A percentile compares a stretch with the other conserved stretches of the same genome.
Evolutionary conservation across 2,113 vertebrate genomes (phyloP).

Genomic region (Microtus richardsoni): DNA sequence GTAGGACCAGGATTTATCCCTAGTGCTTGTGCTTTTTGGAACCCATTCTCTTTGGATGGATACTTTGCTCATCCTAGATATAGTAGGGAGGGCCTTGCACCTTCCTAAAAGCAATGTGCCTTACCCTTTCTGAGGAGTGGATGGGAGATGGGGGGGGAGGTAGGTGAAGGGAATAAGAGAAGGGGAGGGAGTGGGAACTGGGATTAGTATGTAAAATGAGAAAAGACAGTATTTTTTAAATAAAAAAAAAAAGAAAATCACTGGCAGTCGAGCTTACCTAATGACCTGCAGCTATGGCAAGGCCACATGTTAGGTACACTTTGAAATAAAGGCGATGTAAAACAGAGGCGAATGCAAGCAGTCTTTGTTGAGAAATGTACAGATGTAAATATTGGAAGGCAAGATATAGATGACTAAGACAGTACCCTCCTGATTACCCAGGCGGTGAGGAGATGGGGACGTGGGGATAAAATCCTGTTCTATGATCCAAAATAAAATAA

Average conservation of each 20-base stretch:
- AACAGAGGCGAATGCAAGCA: background rate
- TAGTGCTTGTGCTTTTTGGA: no score
- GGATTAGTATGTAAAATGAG: no score
- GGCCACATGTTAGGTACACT: background rate
- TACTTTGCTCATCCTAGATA: no score
- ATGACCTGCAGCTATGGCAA: background rate
- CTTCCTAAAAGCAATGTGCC: no score
- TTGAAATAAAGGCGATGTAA: background rate
- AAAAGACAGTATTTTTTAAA: no score
- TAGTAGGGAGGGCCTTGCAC: no score
- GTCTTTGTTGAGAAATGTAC: background rate
- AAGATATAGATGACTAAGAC: background rate
- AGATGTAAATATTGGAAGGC: background rate
- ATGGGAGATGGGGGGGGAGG: no score
- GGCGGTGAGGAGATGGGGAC: background rate
- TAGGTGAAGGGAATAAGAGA: no score
- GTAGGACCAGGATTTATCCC: no score
- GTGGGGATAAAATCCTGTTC: background rate
- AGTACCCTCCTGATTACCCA: background rate
- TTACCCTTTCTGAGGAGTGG: no score
- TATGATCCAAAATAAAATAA: background rate
- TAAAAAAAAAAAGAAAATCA: background rate
- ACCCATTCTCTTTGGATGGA: no score
- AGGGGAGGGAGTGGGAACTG: no score
- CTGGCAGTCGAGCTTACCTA: background rate